Conservation (phyloP, 30 jellyfish, hydroid and myxozoan genomes). For the Euphysa ruthae region DNA sequence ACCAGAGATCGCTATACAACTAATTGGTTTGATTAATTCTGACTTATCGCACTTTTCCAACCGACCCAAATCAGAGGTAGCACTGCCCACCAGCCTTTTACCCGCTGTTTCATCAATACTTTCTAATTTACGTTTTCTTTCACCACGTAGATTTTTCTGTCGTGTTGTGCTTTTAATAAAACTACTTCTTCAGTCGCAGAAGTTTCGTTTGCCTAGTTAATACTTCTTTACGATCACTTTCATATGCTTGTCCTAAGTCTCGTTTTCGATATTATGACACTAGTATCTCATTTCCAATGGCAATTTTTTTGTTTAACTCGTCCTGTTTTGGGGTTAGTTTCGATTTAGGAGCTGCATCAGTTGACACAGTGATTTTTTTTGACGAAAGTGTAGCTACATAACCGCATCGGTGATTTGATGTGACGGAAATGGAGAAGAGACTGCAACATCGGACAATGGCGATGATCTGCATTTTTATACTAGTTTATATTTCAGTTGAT, state of each 20-base stretch:
- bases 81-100: background rate
- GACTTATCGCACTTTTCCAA: conserved; percentile 35
- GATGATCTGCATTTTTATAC: too few species aligned
- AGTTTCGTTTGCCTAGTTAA: background rate
- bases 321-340: conserved; percentile 7
- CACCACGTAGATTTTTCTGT: background rate
- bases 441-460: too few species aligned
- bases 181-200: background rate
- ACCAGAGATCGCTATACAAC: conserved; percentile 45
- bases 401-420: too few species aligned
- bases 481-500: too few species aligned
- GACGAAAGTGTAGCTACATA: too few species aligned
- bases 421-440: too few species aligned
- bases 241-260: too few species aligned
- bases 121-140: background rate
- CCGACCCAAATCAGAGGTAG: conserved; percentile 14
- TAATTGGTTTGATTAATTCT: conserved; percentile 35
- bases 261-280: too few species aligned
- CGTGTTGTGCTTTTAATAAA: background rate
- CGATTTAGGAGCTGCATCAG: conserved; percentile 10
- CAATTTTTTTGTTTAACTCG: background rate
- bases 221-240: background rate
- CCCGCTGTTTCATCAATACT: background rate
- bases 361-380: background rate
- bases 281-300: background rate